phyloP scores from a whole-genome alignment of 1,140 invertebrate genomes.

The Drosophila arizonae region DNA sequence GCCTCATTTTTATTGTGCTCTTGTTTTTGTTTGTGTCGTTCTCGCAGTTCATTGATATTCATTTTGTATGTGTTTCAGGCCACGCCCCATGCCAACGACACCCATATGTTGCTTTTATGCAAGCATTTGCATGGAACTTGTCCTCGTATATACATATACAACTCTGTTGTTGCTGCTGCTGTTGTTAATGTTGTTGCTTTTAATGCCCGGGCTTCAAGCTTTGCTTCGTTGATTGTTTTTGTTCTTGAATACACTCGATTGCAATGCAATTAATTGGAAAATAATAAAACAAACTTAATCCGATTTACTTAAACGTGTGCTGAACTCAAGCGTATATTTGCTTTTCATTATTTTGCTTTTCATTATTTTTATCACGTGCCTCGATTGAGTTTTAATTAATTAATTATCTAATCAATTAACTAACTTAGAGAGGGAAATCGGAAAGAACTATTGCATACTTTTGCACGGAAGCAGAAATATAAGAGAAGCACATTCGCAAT shows the following conservation, averaged over 20 bases:
- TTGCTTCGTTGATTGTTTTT: conserved; percentile 18
- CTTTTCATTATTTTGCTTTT: conserved; percentile 6
- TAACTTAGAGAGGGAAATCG: no score
- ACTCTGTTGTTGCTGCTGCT: conserved; percentile 1
- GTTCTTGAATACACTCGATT: conserved; percentile 19
- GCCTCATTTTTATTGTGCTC: conserved; percentile 24
- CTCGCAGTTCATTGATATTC: conserved; percentile 61
- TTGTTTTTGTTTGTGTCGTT: conserved; percentile 30
- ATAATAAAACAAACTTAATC: conserved; percentile 22
- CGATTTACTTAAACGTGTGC: conserved; percentile 28
- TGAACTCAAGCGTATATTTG: background rate
- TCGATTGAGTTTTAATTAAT: background rate
- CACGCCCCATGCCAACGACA: conserved; percentile 45
- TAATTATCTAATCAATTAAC: no score
- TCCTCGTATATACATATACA: background rate
- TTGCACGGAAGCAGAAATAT: no score
- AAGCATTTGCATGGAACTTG: conserved; percentile 26
- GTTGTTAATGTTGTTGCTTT: conserved; percentile 11
- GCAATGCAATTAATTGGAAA: conserved; percentile 36
- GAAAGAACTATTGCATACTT: no score
- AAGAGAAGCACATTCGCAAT: no score
- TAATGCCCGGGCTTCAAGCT: conserved; percentile 7
- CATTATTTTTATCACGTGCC: background rate
- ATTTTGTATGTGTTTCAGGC: conserved; percentile 49
- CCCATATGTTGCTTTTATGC: conserved; percentile 4